Evolutionary conservation across 2,113 vertebrate genomes (phyloP), one percentile per base, ranked within the genome.

Genomic region (Bubo scandiacus): DNA sequence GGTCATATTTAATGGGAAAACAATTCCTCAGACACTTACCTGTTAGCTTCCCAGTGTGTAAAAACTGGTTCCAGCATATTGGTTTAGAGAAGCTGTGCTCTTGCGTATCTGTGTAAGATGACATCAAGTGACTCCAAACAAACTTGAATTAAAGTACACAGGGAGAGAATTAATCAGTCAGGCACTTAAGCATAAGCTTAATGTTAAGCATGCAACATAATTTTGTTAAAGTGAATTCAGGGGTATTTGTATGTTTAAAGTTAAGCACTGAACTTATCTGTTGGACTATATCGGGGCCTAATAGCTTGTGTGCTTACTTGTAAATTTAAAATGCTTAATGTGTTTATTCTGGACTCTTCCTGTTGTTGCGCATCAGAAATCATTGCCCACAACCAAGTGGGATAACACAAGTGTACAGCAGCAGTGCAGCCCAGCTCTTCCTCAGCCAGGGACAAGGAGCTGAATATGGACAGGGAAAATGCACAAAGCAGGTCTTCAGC

Each of bases 201-300:
- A 80, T 6, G 42, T 90, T 78, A 78, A 90, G 58, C 66, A 66
- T 38, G 55, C 29, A 80, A 43, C 42, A 6, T 80, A 40, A 61
- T 85, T 90, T 43, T 65, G 70, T 82, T 82, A 26, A 61, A 72
- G 29, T 55, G 15, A 85, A 77, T 38, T 77, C n/a, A 59, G 70
- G 75, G 78, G 30, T 57, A 54, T 72, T 75, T 89, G 23, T 66
- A 62, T 80, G 81, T 52, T 95, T 77, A 62, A 86, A 91, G 70
- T 92, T 62, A 94, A 94, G 81, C 84, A 59, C 80, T 51, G 77
- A 84, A 67, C 57, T 96, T 94, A 79, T 58, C 87, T 95, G 55
- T 55, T 70, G 42, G n/a, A 26, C 30, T 92, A 0, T 62, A 77
- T 83, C 82, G 42, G 29, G 63, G 49, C 73, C 88, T 94, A 70